Conservation (phyloP, 2,797 vertebrate species). For the Enteromius trimaculatus region DNA sequence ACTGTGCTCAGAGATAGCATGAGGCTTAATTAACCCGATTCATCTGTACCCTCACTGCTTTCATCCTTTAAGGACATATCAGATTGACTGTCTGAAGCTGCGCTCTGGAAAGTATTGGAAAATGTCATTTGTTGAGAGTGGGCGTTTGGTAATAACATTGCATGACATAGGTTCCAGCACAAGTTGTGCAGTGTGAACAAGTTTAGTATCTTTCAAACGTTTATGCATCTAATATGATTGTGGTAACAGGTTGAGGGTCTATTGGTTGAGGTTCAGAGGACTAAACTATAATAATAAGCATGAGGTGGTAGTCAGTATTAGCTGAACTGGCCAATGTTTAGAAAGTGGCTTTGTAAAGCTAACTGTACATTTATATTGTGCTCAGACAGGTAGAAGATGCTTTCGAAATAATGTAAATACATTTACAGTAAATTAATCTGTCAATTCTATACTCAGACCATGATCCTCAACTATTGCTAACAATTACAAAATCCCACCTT, state of each 20-base stretch:
- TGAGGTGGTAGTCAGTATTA: not conserved
- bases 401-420: not conserved
- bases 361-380: not conserved
- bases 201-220: not conserved
- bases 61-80: constrained; percentile 41
- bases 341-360: not conserved
- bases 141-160: constrained; percentile 19
- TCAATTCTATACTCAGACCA: not conserved
- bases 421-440: not conserved
- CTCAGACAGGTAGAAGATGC: not conserved
- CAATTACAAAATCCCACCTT: constrained; percentile 12
- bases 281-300: not conserved
- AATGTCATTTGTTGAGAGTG: constrained; percentile 23
- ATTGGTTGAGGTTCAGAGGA: not conserved
- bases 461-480: constrained; percentile 3
- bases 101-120: constrained; percentile 1
- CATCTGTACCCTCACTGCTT: constrained; percentile 49
- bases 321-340: not conserved
- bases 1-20: constrained; percentile 78
- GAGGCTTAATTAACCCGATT: constrained; percentile 78
- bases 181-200: not conserved
- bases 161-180: not conserved
- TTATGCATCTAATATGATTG: not conserved
- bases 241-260: not conserved
- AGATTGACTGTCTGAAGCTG: constrained; percentile 2